Base-by-base conservation (phyloP, 1,140 invertebrate species). In the Drusus annulatus region DNA sequence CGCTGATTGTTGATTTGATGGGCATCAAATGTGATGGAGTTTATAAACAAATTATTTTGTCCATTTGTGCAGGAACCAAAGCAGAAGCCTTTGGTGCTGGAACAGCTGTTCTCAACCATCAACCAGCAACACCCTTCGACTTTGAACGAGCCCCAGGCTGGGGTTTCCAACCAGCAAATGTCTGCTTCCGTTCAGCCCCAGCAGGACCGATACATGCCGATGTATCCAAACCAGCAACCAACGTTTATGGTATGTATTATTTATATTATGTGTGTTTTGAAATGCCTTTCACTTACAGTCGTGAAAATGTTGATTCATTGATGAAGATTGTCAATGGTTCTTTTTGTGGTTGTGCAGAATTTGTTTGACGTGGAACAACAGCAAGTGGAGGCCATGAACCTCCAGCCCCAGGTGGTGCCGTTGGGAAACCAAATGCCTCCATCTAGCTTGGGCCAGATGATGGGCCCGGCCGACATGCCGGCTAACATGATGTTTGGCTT, bases 121-220 rank as follows among this genome's bases (percentile, higher is more conserved):
- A n/a, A n/a, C 23, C 76, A 78, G 17, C 76, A 78, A n/a, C 65
- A 69, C 19, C 76, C 76, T 16, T 77, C 76, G 7, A 78, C 76
- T 21, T 23, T 76, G 36, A 68, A 31, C 62, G 36, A 45, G 36
- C 36, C 36, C 36, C 36, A 45, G 36, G 7, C 13, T 7, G 31
- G 31, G 31, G 31, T 8, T 36, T 7, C 31, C 31, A 36, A 8
- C 31, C 31, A 36, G 25, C 25, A 28, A 5, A 28, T 28, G 31
- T 36, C 31, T 36, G 31, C 31, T 36, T 7, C 31, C 4, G 8
- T 36, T 3, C 21, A 63, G 25, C 21, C 60, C 7, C 25, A 25
- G n/a, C 62, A 65, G 62, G 28, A 31, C 25, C 62, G 21, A 6
- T 31, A 25, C 62, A 65, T 60, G 56, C 10, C 21, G 13, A 28